These are phyloP conservation scores for Beroe ovata DNA, from an alignment of 37 sponge, comb jelly and placozoan genomes.

Conservation along the genomic window DNA sequence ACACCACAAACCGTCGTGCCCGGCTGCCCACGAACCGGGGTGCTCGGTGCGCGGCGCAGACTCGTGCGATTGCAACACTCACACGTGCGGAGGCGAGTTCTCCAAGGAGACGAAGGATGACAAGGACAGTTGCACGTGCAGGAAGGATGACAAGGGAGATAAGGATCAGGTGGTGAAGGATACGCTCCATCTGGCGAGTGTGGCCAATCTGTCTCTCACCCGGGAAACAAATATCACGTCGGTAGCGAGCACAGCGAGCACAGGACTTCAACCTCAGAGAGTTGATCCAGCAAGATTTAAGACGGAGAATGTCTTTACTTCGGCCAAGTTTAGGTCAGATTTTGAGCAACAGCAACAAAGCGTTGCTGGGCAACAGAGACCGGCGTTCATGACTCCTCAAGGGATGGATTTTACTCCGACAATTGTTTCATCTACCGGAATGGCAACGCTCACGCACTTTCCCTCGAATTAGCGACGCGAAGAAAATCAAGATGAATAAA, in stretches of 20 bases:
- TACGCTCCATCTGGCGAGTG: conserved; percentile 25
- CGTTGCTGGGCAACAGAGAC: neutral
- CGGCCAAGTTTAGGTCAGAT: conserved; percentile 9
- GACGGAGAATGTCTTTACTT: conserved; percentile 34
- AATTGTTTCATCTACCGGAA: neutral
- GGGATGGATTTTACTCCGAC: neutral
- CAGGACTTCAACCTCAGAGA: neutral
- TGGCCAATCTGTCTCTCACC: conserved; percentile 18
- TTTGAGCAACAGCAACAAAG: neutral
- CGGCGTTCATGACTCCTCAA: neutral
- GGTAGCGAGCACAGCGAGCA: conserved; percentile 5
- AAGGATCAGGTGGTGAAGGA: neutral
- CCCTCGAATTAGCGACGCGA: too few species aligned
- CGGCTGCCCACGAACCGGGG: conserved; percentile 62
- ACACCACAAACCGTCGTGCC: conserved; percentile 65
- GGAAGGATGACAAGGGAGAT: neutral
- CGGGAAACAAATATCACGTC: neutral
- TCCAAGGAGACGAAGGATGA: conserved; percentile 13
- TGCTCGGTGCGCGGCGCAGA: conserved; percentile 52
- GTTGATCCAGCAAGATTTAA: neutral
- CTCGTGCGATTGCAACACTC: conserved; percentile 53
- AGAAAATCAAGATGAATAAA: too few species aligned
- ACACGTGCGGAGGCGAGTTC: conserved; percentile 59
- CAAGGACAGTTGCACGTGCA: conserved; percentile 37
- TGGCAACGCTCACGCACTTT: neutral